Evolutionary conservation across 2,113 vertebrate genomes (phyloP).

Genomic region (Istiophorus platypterus): DNA sequence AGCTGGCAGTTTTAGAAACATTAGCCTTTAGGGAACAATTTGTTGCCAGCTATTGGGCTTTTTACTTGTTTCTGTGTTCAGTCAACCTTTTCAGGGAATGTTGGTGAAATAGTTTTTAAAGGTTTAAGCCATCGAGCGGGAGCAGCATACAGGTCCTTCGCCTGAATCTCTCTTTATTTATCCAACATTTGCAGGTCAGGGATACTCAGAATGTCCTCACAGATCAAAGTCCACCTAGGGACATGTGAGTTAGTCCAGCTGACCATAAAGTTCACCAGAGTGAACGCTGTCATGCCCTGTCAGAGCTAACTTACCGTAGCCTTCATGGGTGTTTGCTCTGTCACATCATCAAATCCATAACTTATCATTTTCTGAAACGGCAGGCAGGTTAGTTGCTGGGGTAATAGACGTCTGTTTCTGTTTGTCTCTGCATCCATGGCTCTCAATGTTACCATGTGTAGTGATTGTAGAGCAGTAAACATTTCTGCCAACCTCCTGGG

Average conservation of each 20-base stretch:
- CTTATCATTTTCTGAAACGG: slow-evolving; percentile 32
- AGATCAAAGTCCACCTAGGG: slow-evolving; percentile 49
- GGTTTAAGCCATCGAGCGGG: slow-evolving; percentile 17
- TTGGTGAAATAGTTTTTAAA: slow-evolving; percentile 32
- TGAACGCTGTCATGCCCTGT: slow-evolving; percentile 59
- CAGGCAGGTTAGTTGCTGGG: slow-evolving; percentile 24
- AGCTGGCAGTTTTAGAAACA: slow-evolving; percentile 27
- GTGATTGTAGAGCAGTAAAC: slow-evolving; percentile 64
- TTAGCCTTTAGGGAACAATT: slow-evolving; percentile 14
- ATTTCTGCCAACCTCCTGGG: slow-evolving; percentile 57
- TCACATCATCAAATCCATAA: slow-evolving; percentile 37
- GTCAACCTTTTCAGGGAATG: slow-evolving; percentile 32
- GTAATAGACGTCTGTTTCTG: slow-evolving; percentile 29
- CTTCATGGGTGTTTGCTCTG: slow-evolving; percentile 24
- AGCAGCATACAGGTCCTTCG: neutral
- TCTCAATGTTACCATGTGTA: slow-evolving; percentile 40
- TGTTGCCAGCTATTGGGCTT: slow-evolving; percentile 25
- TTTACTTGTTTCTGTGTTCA: slow-evolving; percentile 40
- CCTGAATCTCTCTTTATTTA: slow-evolving; percentile 34
- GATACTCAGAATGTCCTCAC: slow-evolving; percentile 28
- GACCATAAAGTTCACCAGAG: slow-evolving; percentile 62
- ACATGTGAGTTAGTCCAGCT: slow-evolving; percentile 54
- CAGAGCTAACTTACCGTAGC: slow-evolving; percentile 38
- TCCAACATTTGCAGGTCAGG: slow-evolving; percentile 35
- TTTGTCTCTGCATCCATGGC: slow-evolving; percentile 33